These are phyloP conservation scores for Microctenopoma lineatum DNA, from an alignment of 2,797 vertebrate species.

Conservation along the genomic window DNA sequence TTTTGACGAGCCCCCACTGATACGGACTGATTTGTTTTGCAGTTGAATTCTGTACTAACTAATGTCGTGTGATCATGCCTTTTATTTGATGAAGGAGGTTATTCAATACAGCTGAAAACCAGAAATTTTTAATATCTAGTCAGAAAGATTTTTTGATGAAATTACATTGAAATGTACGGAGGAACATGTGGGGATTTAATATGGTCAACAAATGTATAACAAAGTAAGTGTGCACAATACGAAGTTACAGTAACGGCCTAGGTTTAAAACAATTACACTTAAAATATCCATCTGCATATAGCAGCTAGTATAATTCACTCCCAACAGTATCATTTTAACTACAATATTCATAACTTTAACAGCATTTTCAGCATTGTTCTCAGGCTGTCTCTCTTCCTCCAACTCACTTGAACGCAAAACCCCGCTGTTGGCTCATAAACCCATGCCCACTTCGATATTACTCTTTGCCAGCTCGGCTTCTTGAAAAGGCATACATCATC, in stretches of 20 bases:
- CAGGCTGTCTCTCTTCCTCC: conserved; percentile 15
- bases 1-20: no score
- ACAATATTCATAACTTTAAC: conserved; percentile 26
- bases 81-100: no score
- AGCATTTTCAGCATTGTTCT: conserved; percentile 14
- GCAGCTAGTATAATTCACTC: neutral
- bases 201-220: no score
- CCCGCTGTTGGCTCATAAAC: conserved; percentile 49
- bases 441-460: conserved; percentile 41
- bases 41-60: no score
- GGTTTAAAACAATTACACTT: conserved; percentile 2
- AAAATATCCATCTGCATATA: neutral
- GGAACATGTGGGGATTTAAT: no score
- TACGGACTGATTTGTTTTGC: no score
- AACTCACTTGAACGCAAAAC: conserved; percentile 35
- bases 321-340: conserved; percentile 10
- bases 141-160: no score
- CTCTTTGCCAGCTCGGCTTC: conserved; percentile 48
- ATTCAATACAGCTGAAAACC: no score
- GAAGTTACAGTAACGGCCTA: neutral
- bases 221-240: neutral
- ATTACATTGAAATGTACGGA: no score
- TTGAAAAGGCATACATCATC: conserved; percentile 63
- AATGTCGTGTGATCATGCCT: no score
- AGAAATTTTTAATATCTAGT: no score